phyloP scores from a whole-genome alignment of 2,113 vertebrate genomes.

The Aviceda subcristata region DNA sequence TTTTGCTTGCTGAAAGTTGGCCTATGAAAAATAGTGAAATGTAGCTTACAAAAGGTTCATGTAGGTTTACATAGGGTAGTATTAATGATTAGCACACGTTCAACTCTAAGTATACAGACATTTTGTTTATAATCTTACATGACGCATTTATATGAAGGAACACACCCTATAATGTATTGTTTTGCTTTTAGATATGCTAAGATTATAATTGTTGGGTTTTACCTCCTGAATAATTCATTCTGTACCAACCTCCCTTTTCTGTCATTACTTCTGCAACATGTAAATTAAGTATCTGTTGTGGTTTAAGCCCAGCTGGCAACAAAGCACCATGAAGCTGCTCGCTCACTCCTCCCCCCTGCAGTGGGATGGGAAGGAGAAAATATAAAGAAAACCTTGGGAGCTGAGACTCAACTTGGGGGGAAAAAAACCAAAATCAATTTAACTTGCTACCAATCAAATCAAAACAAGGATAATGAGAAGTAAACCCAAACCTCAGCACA shows the following conservation, averaged over 20 bases:
- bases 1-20: neutral
- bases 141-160: neutral
- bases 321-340: no score
- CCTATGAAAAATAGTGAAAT: neutral
- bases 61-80: neutral
- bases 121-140: neutral
- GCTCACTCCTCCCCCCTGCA: no score
- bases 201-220: neutral
- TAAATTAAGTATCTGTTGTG: neutral
- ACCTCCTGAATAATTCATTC: neutral
- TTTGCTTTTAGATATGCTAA: neutral
- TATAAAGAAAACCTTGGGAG: no score
- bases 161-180: neutral
- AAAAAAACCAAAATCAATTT: no score
- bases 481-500: no score
- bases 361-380: no score
- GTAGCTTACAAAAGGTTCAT: neutral
- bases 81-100: neutral
- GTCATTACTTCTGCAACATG: neutral
- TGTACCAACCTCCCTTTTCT: neutral
- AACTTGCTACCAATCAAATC: no score
- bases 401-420: no score
- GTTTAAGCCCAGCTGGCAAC: no score
- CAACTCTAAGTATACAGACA: neutral
- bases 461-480: no score